A percentile compares a stretch with the other conserved stretches of the same genome.
Evolutionary conservation across 1,140 invertebrate genomes (phyloP).

Genomic region (Fopius arisanus): DNA sequence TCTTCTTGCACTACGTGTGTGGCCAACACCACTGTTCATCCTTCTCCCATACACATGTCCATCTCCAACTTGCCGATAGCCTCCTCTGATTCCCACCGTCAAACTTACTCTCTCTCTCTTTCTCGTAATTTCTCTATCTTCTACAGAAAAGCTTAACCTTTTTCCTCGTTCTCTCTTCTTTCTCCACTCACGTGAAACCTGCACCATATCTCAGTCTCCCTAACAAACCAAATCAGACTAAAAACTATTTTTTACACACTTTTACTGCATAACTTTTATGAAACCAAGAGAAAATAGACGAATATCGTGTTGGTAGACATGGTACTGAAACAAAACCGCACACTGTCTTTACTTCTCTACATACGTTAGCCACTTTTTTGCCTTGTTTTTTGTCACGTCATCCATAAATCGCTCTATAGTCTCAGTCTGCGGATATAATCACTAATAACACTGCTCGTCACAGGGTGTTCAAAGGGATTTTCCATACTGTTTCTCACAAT

Average conservation of each 20-base stretch:
- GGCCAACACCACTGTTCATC: conserved; percentile 36
- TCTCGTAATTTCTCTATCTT: neutral
- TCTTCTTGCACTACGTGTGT: conserved; percentile 42
- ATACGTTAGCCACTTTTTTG: neutral
- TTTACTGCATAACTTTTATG: neutral
- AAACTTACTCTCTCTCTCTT: conserved; percentile 15
- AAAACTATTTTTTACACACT: neutral
- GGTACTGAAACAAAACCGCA: neutral
- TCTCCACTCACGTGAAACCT: conserved; percentile 3
- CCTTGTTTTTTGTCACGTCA: neutral
- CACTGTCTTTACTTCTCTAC: neutral
- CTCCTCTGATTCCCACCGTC: conserved; percentile 7
- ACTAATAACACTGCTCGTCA: no score
- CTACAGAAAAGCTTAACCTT: neutral
- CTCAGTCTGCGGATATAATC: no score
- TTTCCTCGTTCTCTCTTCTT: neutral
- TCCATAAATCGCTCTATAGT: no score
- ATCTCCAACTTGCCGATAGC: neutral
- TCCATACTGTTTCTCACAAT: no score
- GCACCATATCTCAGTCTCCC: neutral
- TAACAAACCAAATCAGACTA: neutral
- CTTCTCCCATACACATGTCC: conserved; percentile 3
- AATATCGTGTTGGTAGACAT: neutral
- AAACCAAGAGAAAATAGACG: neutral
- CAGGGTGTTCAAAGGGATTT: no score